These are phyloP conservation scores for Ellobium chinense DNA, from an alignment of 2,888 invertebrate genomes.

Conservation along the genomic window DNA sequence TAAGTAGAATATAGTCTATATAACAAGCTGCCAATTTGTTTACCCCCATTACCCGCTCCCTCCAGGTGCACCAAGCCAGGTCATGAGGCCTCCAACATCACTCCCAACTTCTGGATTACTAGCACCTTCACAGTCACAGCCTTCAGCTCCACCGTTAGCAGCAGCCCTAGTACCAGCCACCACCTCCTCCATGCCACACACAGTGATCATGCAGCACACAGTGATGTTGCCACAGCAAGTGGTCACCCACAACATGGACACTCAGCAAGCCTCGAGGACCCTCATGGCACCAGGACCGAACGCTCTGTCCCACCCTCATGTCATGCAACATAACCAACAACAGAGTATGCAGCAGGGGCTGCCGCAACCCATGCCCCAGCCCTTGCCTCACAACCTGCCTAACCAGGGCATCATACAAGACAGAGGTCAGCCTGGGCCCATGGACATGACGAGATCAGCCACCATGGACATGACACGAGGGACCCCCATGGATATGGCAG, in stretches of 20 bases:
- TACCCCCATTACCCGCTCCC: too few relatives aligned
- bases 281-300: slow-evolving; percentile 4
- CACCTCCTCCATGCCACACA: not conserved
- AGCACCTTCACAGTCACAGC: not conserved
- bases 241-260: slow-evolving; percentile 27
- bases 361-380: not conserved
- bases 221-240: slow-evolving; percentile 20
- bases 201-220: slow-evolving; percentile 12
- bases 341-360: not conserved
- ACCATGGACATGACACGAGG: slow-evolving; percentile 10
- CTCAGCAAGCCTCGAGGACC: slow-evolving; percentile 16
- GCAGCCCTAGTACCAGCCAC: not conserved
- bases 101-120: too few relatives aligned
- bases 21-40: too few relatives aligned
- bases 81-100: not conserved
- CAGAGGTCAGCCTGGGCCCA: not conserved
- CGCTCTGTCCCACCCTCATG: slow-evolving; percentile 18
- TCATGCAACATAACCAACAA: slow-evolving; percentile 9
- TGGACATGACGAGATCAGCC: slow-evolving; percentile 31
- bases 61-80: slow-evolving; percentile 18
- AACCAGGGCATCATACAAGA: slow-evolving; percentile 17
- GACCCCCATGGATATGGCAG: not conserved
- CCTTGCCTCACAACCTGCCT: not conserved
- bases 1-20: too few relatives aligned
- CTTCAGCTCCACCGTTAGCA: not conserved